These are phyloP conservation scores for Mionectes olivaceus DNA, from an alignment of 2,797 vertebrate species.

Conservation along the genomic window DNA sequence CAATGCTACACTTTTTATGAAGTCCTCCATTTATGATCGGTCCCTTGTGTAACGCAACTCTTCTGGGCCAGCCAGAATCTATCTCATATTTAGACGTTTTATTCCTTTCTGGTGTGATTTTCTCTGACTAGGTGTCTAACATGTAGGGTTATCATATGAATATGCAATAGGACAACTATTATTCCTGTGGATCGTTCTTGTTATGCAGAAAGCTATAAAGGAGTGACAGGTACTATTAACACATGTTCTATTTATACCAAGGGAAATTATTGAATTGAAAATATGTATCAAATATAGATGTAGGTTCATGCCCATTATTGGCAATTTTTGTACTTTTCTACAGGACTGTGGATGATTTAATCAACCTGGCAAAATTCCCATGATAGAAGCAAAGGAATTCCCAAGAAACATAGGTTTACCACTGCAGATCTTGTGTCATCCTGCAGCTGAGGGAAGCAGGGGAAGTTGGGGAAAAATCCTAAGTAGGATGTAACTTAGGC, in stretches of 20 bases:
- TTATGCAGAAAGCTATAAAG: constrained; percentile 20
- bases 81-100: not conserved
- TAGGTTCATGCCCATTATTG: constrained; percentile 22
- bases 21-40: not conserved
- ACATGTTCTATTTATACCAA: constrained; percentile 41
- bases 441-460: not conserved
- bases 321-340: constrained; percentile 10
- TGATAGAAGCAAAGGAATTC: constrained; percentile 42
- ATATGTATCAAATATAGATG: constrained; percentile 16
- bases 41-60: not conserved
- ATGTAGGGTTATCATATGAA: not conserved
- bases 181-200: constrained; percentile 11
- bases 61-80: not conserved
- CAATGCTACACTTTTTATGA: not conserved
- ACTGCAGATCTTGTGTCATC: constrained; percentile 52
- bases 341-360: constrained; percentile 47
- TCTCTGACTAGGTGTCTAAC: not conserved
- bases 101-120: not conserved
- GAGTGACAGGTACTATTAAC: constrained; percentile 45
- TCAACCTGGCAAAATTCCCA: constrained; percentile 49
- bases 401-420: constrained; percentile 33
- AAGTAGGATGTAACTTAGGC: not conserved
- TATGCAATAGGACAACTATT: constrained; percentile 9
- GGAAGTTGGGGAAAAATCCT: not conserved
- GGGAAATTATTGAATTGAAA: constrained; percentile 25